Conservation (phyloP, 2,113 vertebrate genomes). For the Bombycilla garrulus region DNA sequence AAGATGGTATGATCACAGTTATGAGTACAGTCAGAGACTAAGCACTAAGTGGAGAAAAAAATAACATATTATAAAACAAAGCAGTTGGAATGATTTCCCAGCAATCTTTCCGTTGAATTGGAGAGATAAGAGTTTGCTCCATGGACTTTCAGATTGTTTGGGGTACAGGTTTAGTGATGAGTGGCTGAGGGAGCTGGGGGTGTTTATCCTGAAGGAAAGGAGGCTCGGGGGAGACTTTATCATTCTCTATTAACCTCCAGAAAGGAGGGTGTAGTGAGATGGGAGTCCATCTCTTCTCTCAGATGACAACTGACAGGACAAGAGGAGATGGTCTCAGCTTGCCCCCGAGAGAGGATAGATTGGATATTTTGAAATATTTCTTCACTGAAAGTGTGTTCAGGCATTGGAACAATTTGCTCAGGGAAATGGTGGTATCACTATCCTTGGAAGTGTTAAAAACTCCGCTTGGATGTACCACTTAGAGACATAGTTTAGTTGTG, state of each 20-base stretch:
- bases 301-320: neutral
- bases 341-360: neutral
- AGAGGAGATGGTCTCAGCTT: neutral
- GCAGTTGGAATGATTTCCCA: neutral
- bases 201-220: neutral
- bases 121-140: neutral
- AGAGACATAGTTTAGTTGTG: neutral
- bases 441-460: neutral
- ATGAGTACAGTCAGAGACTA: neutral
- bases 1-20: neutral
- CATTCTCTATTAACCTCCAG: too few relatives aligned
- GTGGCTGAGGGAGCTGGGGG: neutral
- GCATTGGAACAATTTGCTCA: neutral
- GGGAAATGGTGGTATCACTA: neutral
- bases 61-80: neutral
- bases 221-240: neutral
- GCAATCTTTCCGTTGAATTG: neutral
- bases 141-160: neutral
- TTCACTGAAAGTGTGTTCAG: neutral
- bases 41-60: neutral
- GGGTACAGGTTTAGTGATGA: neutral
- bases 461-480: accelerated
- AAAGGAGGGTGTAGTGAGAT: neutral
- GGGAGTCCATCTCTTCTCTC: too few relatives aligned
- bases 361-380: neutral